A percentile compares a stretch with the other conserved stretches of the same genome.
Evolutionary conservation across 2,888 invertebrate genomes (phyloP).

Genomic region (Macaria liturata): DNA sequence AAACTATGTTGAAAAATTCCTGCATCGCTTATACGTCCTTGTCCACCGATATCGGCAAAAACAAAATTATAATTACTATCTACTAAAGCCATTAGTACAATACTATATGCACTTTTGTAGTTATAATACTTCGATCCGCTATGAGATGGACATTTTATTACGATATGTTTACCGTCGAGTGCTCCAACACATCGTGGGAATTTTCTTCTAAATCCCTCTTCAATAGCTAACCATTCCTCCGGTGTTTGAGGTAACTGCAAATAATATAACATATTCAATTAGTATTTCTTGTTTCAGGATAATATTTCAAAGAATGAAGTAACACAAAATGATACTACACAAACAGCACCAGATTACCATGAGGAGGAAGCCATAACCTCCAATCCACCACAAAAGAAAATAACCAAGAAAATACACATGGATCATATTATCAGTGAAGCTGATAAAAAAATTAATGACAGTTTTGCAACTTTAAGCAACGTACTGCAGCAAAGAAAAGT

Average conservation of each 20-base stretch:
- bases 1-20: conserved; percentile 21
- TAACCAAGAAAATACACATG: conserved; percentile 6
- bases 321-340: conserved; percentile 12
- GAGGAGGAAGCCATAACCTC: conserved; percentile 10
- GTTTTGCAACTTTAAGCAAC: conserved; percentile 3
- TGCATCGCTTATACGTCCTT: conserved; percentile 27
- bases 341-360: conserved; percentile 10
- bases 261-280: conserved; percentile 11
- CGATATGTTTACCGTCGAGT: conserved; percentile 25
- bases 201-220: conserved; percentile 23
- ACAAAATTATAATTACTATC: conserved; percentile 14
- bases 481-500: conserved; percentile 4
- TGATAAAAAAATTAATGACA: conserved; percentile 15
- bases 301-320: conserved; percentile 12
- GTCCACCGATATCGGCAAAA: conserved; percentile 11
- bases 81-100: conserved; percentile 27
- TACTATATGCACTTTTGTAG: conserved; percentile 24
- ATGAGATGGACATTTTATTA: conserved; percentile 21
- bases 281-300: conserved; percentile 11
- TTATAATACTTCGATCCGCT: conserved; percentile 23
- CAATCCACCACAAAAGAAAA: conserved; percentile 15
- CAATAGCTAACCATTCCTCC: conserved; percentile 8
- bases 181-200: conserved; percentile 25
- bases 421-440: conserved; percentile 8
- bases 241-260: conserved; percentile 5